These are phyloP conservation scores for Anthoscopus minutus DNA, from an alignment of 2,113 vertebrate species.

Conservation along the genomic window DNA sequence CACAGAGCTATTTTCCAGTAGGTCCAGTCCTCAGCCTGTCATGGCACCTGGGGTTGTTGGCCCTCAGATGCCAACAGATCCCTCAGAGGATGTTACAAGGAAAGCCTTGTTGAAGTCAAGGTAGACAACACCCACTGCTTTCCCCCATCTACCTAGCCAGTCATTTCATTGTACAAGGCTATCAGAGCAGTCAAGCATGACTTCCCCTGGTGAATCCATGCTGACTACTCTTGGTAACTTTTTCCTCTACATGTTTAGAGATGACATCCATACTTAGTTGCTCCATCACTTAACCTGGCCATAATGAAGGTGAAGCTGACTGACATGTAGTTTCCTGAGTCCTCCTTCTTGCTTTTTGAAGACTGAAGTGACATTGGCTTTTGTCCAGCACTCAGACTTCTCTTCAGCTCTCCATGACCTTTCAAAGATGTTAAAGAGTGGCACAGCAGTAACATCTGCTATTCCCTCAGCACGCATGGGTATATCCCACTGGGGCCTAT, in stretches of 20 bases:
- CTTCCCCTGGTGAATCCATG: neutral
- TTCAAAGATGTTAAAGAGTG: neutral
- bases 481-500: neutral
- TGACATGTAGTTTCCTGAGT: neutral
- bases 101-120: too few relatives aligned
- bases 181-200: neutral
- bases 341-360: neutral
- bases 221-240: neutral
- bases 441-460: neutral
- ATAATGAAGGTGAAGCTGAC: neutral
- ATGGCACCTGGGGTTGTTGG: neutral
- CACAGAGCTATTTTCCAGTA: neutral
- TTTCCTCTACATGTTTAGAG: neutral
- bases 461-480: neutral
- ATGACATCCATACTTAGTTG: neutral
- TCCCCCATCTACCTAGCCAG: neutral
- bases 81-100: too few relatives aligned
- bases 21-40: neutral
- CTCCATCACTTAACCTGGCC: neutral
- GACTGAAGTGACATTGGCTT: neutral
- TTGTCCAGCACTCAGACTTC: neutral
- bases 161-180: neutral
- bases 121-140: neutral
- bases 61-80: neutral
- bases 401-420: neutral